Conservation (phyloP, 2,113 vertebrate species). For the Apus apus region DNA sequence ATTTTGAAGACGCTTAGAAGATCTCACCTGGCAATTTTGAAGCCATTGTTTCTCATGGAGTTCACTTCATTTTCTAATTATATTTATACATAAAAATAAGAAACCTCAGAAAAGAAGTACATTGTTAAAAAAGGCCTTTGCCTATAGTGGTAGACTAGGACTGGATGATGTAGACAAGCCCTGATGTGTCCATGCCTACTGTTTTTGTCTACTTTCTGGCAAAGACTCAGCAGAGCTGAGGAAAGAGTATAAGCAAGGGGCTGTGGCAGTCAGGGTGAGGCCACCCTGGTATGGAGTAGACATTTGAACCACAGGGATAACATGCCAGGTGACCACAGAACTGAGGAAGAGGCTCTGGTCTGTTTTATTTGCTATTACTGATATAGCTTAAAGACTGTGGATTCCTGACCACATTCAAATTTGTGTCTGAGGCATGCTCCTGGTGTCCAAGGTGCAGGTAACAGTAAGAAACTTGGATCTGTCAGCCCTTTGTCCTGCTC, state of each 20-base stretch:
- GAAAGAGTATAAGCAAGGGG: background rate
- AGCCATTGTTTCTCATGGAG: background rate
- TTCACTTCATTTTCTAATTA: background rate
- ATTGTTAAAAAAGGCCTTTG: background rate
- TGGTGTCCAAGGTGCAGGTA: background rate
- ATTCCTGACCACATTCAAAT: background rate
- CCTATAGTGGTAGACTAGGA: background rate
- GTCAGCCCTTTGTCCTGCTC: background rate
- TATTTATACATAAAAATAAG: background rate
- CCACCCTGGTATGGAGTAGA: background rate
- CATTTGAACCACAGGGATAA: background rate
- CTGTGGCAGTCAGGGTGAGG: background rate
- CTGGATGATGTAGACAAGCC: background rate
- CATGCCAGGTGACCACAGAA: background rate
- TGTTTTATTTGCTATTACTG: background rate
- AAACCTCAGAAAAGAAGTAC: background rate
- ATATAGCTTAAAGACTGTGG: background rate
- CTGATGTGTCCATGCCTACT: background rate
- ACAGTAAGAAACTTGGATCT: background rate
- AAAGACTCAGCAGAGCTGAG: background rate
- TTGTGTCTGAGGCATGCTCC: background rate
- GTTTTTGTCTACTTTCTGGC: background rate
- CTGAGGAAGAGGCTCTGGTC: background rate
- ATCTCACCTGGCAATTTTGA: background rate
- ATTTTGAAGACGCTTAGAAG: background rate